Evolutionary conservation across 2,797 vertebrate species (phyloP).

Genomic region (Erithacus rubecula): DNA sequence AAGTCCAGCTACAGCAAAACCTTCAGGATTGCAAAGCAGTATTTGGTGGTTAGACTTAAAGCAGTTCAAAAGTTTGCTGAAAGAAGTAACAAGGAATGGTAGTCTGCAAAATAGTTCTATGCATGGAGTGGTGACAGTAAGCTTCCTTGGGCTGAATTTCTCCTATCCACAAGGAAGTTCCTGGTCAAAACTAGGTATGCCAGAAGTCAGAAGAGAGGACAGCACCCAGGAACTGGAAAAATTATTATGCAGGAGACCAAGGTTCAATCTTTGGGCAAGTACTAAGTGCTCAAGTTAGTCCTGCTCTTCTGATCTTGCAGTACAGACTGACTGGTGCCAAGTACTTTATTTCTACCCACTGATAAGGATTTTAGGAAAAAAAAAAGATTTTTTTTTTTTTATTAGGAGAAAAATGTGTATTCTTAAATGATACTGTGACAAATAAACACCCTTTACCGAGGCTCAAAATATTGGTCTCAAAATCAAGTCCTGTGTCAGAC

Average conservation of each 20-base stretch:
- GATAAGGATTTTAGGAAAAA: neutral
- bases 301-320: neutral
- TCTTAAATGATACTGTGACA: neutral
- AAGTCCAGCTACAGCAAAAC: neutral
- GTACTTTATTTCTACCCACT: neutral
- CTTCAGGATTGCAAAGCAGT: neutral
- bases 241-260: neutral
- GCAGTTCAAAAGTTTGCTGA: neutral
- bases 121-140: accelerated
- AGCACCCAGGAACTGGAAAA: neutral
- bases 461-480: neutral
- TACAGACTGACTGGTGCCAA: accelerated
- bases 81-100: neutral
- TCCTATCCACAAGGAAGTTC: neutral
- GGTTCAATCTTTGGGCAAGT: neutral
- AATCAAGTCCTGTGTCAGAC: neutral
- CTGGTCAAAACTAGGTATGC: neutral
- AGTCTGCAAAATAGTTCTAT: neutral
- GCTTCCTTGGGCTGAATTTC: neutral
- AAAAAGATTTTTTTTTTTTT: neutral
- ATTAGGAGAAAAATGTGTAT: neutral
- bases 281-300: neutral
- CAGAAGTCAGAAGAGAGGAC: neutral
- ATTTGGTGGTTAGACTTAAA: neutral
- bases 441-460: neutral